Evolutionary conservation across 2,888 invertebrate genomes (phyloP), one percentile per base, ranked within the genome.

Genomic region (Stenodera caucasica): DNA sequence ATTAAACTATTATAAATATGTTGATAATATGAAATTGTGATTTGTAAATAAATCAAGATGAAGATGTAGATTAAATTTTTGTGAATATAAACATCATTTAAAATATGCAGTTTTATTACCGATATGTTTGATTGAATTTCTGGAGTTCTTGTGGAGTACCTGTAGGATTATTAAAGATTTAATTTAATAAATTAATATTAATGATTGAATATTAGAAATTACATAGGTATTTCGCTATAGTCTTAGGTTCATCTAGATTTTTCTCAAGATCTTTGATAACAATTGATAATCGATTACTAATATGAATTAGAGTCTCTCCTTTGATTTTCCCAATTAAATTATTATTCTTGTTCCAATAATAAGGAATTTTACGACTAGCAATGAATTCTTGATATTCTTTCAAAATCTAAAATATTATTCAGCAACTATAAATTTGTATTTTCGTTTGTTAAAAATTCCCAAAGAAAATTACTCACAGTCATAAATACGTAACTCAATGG

Each of bases 291-390:
- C 52, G 30, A 14, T n/a, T 30, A 2, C 52, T 14, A 8, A 52
- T 32, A 11, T 52, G 15, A 2, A 8, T n/a, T 12, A 66, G 35
- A 33, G 65, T 69, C 0, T 35, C 45, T 11, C 35, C 12, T n/a
- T 56, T 53, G n/a, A 67, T 50, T 5, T 40, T 35, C 9, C 68
- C 77, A 0, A 86, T 73, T 8, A 85, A 75, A 70, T 86, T 85
- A 52, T 81, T 78, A 0, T 72, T 67, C 2, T 69, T 68, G 55
- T 84, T 80, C 85, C 86, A 86, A 60, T 81, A 85, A 65, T 83
- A 84, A 0, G 75, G 75, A 30, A 86, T 81, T 0, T 68, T 69
- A 0, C 74, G 0, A 30, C 7, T 32, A 1, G 14, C 52, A 14
- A 52, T 30, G 0, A 52, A 2, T n/a, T 26, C 11, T 52, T 52